Evolutionary conservation across 2,113 vertebrate genomes (phyloP).

Genomic region (Benitochromis conjunctus): DNA sequence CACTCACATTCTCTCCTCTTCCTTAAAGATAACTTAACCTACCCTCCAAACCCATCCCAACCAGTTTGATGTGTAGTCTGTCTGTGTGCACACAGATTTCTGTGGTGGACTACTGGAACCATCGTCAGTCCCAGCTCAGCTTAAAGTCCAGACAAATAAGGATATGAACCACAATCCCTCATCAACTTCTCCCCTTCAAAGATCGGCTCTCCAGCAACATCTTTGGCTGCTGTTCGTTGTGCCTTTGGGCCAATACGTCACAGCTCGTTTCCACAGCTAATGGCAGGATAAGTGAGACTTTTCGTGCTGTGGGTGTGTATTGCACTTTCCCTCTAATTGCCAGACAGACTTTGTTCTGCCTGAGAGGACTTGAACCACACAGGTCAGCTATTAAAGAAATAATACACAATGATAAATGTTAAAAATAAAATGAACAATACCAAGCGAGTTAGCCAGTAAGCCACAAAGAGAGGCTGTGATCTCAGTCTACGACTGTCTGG

Average conservation of each 20-base stretch:
- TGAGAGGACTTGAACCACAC: constrained; percentile 43
- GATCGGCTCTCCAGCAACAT: constrained; percentile 45
- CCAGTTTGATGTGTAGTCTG: constrained; percentile 5
- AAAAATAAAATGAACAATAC: constrained; percentile 50
- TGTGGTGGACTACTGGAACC: not conserved
- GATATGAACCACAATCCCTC: not conserved
- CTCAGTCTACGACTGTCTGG: not conserved
- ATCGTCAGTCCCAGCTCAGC: not conserved
- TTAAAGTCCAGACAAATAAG: constrained; percentile 10
- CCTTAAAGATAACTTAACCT: not conserved
- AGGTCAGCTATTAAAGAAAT: constrained; percentile 17
- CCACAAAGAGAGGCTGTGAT: constrained; percentile 28
- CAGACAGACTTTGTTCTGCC: constrained; percentile 49
- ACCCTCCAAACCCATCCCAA: not conserved
- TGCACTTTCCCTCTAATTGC: constrained; percentile 65
- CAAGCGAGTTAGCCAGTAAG: constrained; percentile 10
- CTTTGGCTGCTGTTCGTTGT: constrained; percentile 54
- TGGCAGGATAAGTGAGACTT: constrained; percentile 29
- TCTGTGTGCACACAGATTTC: not conserved
- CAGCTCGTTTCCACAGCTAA: constrained; percentile 59
- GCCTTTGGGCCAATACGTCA: constrained; percentile 28
- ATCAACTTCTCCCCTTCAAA: not conserved
- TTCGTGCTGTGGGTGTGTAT: constrained; percentile 61
- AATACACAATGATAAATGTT: constrained; percentile 24
- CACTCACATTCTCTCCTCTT: not conserved